Evolutionary conservation across 2,888 invertebrate species (phyloP).

Genomic region (Monochamus alternatus): DNA sequence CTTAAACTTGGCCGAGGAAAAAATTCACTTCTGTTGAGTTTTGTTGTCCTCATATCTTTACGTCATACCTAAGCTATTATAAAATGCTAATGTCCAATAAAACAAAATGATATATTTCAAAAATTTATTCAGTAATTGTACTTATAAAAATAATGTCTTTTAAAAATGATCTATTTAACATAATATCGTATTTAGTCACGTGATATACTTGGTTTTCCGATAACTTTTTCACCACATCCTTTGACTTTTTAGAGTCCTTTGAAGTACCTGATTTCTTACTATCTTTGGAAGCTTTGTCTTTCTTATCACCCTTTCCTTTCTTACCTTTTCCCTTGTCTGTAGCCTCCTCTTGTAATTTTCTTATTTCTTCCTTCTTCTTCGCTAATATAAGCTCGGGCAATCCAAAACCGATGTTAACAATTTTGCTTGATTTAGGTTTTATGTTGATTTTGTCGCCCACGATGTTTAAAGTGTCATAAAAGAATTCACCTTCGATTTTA

Average conservation of each 20-base stretch:
- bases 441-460: slow-evolving; percentile 40
- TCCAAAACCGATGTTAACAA: slow-evolving; percentile 51
- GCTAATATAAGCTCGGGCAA: slow-evolving; percentile 42
- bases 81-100: too few species aligned
- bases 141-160: slow-evolving; percentile 54
- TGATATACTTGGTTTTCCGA: slow-evolving; percentile 44
- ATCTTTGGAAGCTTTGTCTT: slow-evolving; percentile 8
- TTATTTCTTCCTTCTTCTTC: slow-evolving; percentile 37
- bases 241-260: neutral
- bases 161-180: slow-evolving; percentile 44
- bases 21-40: too few species aligned
- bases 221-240: slow-evolving; percentile 34
- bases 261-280: neutral
- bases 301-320: slow-evolving; percentile 30
- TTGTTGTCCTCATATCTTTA: too few species aligned
- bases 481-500: slow-evolving; percentile 39
- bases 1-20: too few species aligned
- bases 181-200: slow-evolving; percentile 53
- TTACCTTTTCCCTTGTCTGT: slow-evolving; percentile 32
- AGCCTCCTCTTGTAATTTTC: slow-evolving; percentile 33
- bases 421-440: slow-evolving; percentile 37
- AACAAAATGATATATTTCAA: too few species aligned
- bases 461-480: slow-evolving; percentile 44
- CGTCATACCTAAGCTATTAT: too few species aligned
- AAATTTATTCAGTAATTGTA: slow-evolving; percentile 32